A percentile compares a stretch with the other conserved stretches of the same genome.
Evolutionary conservation across 1,140 invertebrate genomes (phyloP).

Genomic region (Sminthurides bifidus): DNA sequence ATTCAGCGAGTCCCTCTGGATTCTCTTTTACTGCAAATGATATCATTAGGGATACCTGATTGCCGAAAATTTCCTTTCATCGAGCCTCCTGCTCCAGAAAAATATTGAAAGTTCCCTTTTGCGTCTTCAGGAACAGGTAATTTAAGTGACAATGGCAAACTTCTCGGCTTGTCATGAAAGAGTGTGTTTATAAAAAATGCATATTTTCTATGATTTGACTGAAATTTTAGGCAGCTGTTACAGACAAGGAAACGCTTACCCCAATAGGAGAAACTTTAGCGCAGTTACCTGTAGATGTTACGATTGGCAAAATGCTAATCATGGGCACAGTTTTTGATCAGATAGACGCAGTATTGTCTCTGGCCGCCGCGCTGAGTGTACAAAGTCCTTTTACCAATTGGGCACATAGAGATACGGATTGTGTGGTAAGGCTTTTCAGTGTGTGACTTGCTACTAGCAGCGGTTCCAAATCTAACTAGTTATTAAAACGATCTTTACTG

Average conservation of each 20-base stretch:
- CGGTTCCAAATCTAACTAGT: neutral
- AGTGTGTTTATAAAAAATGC: slow-evolving; percentile 8
- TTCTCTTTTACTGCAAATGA: slow-evolving; percentile 84
- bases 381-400: slow-evolving; percentile 84
- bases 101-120: slow-evolving; percentile 76
- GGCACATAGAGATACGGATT: slow-evolving; percentile 72
- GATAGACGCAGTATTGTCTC: slow-evolving; percentile 79
- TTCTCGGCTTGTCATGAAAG: slow-evolving; percentile 4
- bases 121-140: slow-evolving; percentile 74
- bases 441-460: neutral
- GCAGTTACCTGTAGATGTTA: slow-evolving; percentile 84
- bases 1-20: slow-evolving; percentile 85
- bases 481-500: neutral
- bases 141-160: neutral
- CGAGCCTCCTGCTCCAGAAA: slow-evolving; percentile 67
- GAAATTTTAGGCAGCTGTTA: slow-evolving; percentile 58
- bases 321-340: slow-evolving; percentile 81
- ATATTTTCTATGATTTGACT: slow-evolving; percentile 10
- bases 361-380: slow-evolving; percentile 84
- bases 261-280: slow-evolving; percentile 75
- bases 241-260: slow-evolving; percentile 74
- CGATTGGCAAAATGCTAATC: slow-evolving; percentile 91
- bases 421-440: slow-evolving; percentile 13
- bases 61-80: slow-evolving; percentile 89
- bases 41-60: slow-evolving; percentile 84